Evolutionary conservation across 2,113 vertebrate genomes (phyloP).

Genomic region (Onychostruthus taczanowskii): DNA sequence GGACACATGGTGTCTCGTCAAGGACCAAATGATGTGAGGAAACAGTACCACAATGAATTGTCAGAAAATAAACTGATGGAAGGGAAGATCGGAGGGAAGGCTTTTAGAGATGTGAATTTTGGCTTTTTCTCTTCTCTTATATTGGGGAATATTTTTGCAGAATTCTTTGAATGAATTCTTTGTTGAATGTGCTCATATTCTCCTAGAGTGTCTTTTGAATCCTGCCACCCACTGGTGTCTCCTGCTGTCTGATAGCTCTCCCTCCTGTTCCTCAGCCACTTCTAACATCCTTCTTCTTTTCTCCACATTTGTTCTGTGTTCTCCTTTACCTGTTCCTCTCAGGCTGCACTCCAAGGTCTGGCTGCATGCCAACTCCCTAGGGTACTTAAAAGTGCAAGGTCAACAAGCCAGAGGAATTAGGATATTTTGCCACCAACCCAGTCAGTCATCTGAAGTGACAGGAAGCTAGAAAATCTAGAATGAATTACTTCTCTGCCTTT

Average conservation of each 20-base stretch:
- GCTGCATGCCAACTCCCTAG: neutral
- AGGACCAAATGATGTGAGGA: neutral
- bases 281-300: neutral
- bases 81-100: neutral
- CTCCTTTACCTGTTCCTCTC: neutral
- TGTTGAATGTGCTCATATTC: neutral
- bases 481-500: neutral
- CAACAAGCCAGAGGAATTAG: neutral
- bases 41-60: neutral
- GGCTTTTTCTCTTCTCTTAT: neutral
- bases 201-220: neutral
- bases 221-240: neutral
- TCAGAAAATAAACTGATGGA: neutral
- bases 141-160: neutral
- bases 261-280: neutral
- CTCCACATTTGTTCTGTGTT: neutral
- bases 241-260: neutral
- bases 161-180: neutral
- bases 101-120: neutral
- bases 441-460: neutral
- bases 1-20: neutral
- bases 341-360: neutral
- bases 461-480: neutral
- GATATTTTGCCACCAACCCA: neutral
- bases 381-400: neutral